Percentiles rank a stretch among this genome's conserved stretches.
phyloP scores from a whole-genome alignment of 2,888 invertebrate species.

The Amphipyra berbera region DNA sequence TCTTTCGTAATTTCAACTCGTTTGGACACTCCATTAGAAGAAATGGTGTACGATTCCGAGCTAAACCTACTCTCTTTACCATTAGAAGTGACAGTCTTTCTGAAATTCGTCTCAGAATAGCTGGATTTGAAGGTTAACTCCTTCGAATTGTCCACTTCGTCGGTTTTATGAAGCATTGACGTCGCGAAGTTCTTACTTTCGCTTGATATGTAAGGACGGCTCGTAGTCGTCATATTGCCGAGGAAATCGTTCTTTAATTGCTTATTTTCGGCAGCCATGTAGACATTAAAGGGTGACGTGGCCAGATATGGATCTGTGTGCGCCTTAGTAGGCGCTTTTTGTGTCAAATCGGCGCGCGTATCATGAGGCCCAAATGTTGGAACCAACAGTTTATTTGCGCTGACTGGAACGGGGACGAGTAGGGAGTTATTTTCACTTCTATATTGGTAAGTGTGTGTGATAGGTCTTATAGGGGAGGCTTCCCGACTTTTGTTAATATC shows the following conservation, averaged over 20 bases:
- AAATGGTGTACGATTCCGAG: conserved; percentile 85
- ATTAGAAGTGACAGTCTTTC: conserved; percentile 79
- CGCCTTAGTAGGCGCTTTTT: conserved; percentile 88
- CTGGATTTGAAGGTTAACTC: conserved; percentile 85
- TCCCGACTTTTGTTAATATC: conserved; percentile 93
- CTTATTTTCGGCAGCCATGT: conserved; percentile 87
- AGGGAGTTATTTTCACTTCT: conserved; percentile 83
- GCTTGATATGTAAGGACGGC: conserved; percentile 79
- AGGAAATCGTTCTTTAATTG: conserved; percentile 87
- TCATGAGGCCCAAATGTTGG: conserved; percentile 88
- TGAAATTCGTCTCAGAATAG: conserved; percentile 86
- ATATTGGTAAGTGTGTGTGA: conserved; percentile 85
- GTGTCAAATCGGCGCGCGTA: conserved; percentile 84
- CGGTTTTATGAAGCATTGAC: conserved; percentile 84
- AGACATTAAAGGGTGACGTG: conserved; percentile 81
- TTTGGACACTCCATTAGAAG: conserved; percentile 85
- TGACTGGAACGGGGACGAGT: conserved; percentile 85
- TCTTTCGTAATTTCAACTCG: conserved; percentile 86
- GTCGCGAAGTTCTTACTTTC: conserved; percentile 84
- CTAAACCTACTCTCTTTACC: conserved; percentile 78
- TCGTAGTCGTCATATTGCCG: conserved; percentile 85
- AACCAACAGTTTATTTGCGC: conserved; percentile 89
- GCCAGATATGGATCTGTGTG: conserved; percentile 85
- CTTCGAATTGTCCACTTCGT: conserved; percentile 83
- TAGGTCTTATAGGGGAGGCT: conserved; percentile 92